Conservation (phyloP, 1,140 invertebrate genomes). For the Lethocerus indicus region DNA sequence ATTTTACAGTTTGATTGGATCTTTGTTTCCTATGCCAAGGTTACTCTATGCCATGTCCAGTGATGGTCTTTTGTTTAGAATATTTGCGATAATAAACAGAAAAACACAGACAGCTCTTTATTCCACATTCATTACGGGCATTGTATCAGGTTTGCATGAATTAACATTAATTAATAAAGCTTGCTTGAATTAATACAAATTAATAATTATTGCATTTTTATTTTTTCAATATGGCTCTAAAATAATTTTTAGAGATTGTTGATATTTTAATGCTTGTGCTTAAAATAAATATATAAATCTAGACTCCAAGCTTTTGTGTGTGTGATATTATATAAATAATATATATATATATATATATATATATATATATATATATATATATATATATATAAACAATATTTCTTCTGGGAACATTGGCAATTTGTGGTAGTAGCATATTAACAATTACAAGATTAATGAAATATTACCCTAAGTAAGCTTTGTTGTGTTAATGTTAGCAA, state of each 20-base stretch:
- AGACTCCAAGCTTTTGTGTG: not conserved
- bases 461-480: no score
- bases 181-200: not conserved
- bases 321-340: not conserved
- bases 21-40: constrained; percentile 14
- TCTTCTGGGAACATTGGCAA: no score
- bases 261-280: no score
- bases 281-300: no score
- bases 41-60: constrained; percentile 39
- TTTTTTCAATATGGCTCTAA: not conserved
- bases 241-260: no score
- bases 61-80: constrained; percentile 38
- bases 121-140: constrained; percentile 32
- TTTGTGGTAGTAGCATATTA: no score
- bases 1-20: constrained; percentile 12
- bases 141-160: constrained; percentile 12
- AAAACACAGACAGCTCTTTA: constrained; percentile 36
- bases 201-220: not conserved
- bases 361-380: no score
- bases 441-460: no score
- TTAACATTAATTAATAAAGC: no score
- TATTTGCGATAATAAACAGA: constrained; percentile 29
- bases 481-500: no score
- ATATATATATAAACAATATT: no score
- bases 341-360: not conserved